phyloP scores from a whole-genome alignment of 1,140 invertebrate genomes.

The Ostrea denselamellosa region DNA sequence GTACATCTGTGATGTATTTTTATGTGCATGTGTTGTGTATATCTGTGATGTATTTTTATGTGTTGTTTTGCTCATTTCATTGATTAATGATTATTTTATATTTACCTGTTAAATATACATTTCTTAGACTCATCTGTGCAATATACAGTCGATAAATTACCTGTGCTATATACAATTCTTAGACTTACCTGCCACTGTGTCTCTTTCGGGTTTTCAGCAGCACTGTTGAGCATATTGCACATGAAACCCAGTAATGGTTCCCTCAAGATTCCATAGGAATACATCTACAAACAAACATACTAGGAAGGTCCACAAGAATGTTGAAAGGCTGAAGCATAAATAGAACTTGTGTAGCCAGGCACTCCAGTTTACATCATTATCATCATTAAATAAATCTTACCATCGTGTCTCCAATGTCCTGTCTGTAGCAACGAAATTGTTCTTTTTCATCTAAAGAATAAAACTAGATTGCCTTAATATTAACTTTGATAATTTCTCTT shows the following conservation, averaged over 20 bases:
- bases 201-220: constrained; percentile 75
- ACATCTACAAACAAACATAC: constrained; percentile 82
- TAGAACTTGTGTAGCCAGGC: too few relatives aligned
- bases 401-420: constrained; percentile 93
- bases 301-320: too few relatives aligned
- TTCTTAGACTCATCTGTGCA: not conserved
- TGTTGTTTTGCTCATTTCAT: too few relatives aligned
- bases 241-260: constrained; percentile 85
- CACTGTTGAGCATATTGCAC: constrained; percentile 80
- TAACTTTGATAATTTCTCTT: not conserved
- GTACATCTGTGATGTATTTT: too few relatives aligned
- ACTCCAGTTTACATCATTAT: not conserved
- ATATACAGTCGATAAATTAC: not conserved
- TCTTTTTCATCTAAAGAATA: constrained; percentile 87
- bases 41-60: too few relatives aligned
- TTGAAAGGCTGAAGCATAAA: too few relatives aligned
- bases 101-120: not conserved
- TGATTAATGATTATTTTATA: too few relatives aligned
- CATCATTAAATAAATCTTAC: constrained; percentile 76
- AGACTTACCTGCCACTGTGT: constrained; percentile 80
- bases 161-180: not conserved
- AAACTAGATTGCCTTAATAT: not conserved
- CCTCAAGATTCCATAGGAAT: constrained; percentile 89
- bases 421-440: constrained; percentile 91
- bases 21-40: too few relatives aligned